phyloP scores from a whole-genome alignment of 2,113 vertebrate genomes.

The Pseudopipra pipra region DNA sequence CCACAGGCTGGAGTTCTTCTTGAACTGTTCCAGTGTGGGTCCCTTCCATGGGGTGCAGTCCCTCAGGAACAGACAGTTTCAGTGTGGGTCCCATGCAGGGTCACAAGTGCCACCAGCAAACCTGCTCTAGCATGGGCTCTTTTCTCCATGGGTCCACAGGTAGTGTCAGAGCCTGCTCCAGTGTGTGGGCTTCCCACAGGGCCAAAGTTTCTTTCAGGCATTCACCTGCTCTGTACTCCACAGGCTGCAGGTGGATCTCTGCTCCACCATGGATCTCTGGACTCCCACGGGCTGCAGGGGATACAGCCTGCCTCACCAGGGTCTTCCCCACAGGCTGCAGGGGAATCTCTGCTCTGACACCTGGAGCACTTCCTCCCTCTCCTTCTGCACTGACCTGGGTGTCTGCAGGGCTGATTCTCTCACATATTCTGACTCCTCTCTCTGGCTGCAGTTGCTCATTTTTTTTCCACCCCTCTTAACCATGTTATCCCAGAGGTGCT shows the following conservation, averaged over 20 bases:
- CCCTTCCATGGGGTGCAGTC: neutral
- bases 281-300: neutral
- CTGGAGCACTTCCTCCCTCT: neutral
- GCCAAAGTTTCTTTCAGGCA: neutral
- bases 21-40: neutral
- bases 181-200: rapidly evolving
- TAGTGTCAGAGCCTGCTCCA: neutral
- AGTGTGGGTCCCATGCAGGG: too few species aligned
- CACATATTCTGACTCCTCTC: neutral
- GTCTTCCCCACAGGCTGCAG: neutral
- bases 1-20: neutral
- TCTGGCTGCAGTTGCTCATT: neutral
- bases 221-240: neutral
- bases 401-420: neutral
- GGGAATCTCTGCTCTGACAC: neutral
- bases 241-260: neutral
- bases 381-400: neutral
- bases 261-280: neutral
- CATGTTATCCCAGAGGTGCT: neutral
- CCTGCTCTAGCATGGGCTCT: neutral
- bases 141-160: rapidly evolving
- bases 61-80: neutral
- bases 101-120: neutral
- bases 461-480: neutral
- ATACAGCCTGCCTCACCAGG: neutral